A percentile compares a stretch with the other conserved stretches of the same genome.
phyloP scores from a whole-genome alignment of 2,888 invertebrate species.

The Gymnocheta viridis region DNA sequence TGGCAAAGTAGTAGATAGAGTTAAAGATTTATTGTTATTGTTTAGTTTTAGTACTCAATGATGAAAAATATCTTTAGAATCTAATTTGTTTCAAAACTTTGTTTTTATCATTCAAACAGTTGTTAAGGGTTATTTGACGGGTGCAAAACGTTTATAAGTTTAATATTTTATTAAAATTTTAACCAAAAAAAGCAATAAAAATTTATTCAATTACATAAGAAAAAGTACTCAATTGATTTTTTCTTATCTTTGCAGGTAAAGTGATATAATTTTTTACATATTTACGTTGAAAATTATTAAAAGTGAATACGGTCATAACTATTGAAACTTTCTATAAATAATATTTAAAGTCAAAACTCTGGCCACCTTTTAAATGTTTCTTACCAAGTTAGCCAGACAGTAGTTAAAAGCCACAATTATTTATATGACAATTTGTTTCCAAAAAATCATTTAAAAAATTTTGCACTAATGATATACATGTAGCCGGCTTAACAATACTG shows the following conservation, averaged over 20 bases:
- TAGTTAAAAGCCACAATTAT: conserved; percentile 55
- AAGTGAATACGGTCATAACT: neutral
- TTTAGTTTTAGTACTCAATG: conserved; percentile 68
- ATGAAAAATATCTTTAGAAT: conserved; percentile 68
- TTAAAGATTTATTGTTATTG: conserved; percentile 62
- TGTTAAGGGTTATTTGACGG: conserved; percentile 82
- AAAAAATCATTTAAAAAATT: conserved; percentile 16
- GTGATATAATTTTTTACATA: neutral
- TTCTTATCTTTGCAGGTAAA: conserved; percentile 46
- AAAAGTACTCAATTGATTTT: neutral
- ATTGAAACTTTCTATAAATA: neutral
- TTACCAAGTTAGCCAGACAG: conserved; percentile 26
- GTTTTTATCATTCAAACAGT: conserved; percentile 74
- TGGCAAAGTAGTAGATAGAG: conserved; percentile 50
- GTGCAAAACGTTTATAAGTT: conserved; percentile 74
- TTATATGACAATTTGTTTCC: conserved; percentile 54
- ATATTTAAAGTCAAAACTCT: neutral
- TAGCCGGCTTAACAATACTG: conserved; percentile 11
- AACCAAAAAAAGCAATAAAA: conserved; percentile 27
- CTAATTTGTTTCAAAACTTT: conserved; percentile 45
- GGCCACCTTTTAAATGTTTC: conserved; percentile 32
- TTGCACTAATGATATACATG: conserved; percentile 64
- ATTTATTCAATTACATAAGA: neutral
- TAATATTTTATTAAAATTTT: conserved; percentile 21
- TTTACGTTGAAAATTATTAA: neutral